These are phyloP conservation scores for Drosophila guanche DNA, from an alignment of 1,140 invertebrate species.

Conservation along the genomic window DNA sequence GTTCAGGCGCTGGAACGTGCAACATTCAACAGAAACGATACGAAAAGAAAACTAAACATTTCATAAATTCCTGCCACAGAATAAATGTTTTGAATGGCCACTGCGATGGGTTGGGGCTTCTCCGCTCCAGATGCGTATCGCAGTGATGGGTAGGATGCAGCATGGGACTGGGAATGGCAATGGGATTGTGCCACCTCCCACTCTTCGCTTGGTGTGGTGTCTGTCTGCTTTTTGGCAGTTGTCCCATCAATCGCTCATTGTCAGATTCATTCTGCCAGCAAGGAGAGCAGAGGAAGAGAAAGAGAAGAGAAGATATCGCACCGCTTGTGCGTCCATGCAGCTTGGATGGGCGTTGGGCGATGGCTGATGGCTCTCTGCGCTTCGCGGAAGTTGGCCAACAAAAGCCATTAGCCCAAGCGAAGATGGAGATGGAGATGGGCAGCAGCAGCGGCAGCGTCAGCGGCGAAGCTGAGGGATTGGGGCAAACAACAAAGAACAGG, in stretches of 20 bases:
- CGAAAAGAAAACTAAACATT: conserved; percentile 58
- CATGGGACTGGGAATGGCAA: too few relatives aligned
- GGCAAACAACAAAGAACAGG: conserved; percentile 71
- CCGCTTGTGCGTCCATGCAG: conserved; percentile 32
- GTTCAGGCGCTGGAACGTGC: conserved; percentile 41
- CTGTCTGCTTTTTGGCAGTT: conserved; percentile 40
- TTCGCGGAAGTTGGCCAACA: conserved; percentile 74
- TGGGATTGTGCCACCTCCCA: background rate
- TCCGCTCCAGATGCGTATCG: conserved; percentile 48
- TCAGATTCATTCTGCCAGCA: conserved; percentile 12
- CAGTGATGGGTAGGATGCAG: background rate
- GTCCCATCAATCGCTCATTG: conserved; percentile 58
- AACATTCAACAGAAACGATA: conserved; percentile 43
- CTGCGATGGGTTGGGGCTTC: background rate
- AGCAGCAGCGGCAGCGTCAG: conserved; percentile 7
- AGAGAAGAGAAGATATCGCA: background rate
- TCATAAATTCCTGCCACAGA: conserved; percentile 64
- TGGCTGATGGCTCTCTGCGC: conserved; percentile 18
- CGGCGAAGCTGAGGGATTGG: conserved; percentile 21
- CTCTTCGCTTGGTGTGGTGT: too few relatives aligned
- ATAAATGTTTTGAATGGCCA: conserved; percentile 42
- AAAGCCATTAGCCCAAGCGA: conserved; percentile 66
- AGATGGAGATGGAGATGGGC: conserved; percentile 9
- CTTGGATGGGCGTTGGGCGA: conserved; percentile 12
- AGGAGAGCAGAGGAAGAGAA: background rate